Evolutionary conservation across 2,888 invertebrate genomes (phyloP).

Genomic region (Venusia cambrica): DNA sequence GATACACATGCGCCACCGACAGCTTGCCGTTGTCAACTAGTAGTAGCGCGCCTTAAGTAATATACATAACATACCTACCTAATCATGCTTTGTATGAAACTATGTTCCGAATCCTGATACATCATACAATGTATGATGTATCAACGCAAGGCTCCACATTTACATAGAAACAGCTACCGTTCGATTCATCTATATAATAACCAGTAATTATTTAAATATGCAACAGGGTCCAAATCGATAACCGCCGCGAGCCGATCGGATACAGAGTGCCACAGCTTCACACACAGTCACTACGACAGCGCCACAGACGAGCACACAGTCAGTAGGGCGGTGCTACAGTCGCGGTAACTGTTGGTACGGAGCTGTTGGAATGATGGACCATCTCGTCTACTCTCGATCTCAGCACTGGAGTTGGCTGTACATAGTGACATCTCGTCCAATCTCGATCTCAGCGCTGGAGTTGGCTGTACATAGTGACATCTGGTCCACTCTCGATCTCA

Average conservation of each 20-base stretch:
- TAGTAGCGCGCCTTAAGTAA: too few species aligned
- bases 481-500: conserved; percentile 62
- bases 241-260: conserved; percentile 27
- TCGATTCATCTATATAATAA: conserved; percentile 39
- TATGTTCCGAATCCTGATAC: conserved; percentile 9
- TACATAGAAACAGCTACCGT: conserved; percentile 40
- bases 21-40: too few species aligned
- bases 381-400: conserved; percentile 62
- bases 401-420: conserved; percentile 52
- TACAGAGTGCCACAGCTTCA: conserved; percentile 32
- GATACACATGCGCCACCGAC: too few species aligned
- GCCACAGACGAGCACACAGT: conserved; percentile 11
- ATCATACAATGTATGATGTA: conserved; percentile 13
- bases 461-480: conserved; percentile 67
- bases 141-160: conserved; percentile 26
- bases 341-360: conserved; percentile 10
- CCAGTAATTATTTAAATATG: conserved; percentile 44
- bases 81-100: conserved; percentile 8
- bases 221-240: conserved; percentile 46
- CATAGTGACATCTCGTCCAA: conserved; percentile 67
- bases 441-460: conserved; percentile 56
- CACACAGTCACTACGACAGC: conserved; percentile 5
- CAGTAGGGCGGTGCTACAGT: conserved; percentile 6
- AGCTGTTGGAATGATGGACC: conserved; percentile 44
- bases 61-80: too few species aligned